phyloP scores from a whole-genome alignment of 1,140 invertebrate genomes.

The Leptinotarsa undecemlineata region DNA sequence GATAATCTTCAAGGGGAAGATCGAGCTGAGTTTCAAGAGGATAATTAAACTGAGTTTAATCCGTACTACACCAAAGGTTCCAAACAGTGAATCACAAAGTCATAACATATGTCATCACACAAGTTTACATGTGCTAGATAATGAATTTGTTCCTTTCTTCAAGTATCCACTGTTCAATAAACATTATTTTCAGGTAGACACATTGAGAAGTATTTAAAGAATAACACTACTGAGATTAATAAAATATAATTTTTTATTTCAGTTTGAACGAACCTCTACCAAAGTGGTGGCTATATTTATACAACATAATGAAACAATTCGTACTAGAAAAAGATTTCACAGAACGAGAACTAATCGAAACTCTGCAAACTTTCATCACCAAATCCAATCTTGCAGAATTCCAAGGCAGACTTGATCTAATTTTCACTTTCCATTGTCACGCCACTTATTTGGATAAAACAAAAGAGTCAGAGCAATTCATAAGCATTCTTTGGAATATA shows the following conservation, averaged over 20 bases:
- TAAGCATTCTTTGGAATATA: constrained; percentile 81
- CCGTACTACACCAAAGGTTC: too few species aligned
- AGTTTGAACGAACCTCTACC: constrained; percentile 67
- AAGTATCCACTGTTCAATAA: too few species aligned
- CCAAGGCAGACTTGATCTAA: constrained; percentile 73
- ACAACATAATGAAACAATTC: constrained; percentile 60
- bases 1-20: too few species aligned
- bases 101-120: too few species aligned
- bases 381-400: constrained; percentile 84
- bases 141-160: too few species aligned
- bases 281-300: constrained; percentile 92
- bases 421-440: constrained; percentile 80
- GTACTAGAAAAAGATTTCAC: constrained; percentile 44
- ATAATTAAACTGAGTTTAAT: too few species aligned
- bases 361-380: constrained; percentile 83
- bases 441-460: constrained; percentile 60
- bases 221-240: not conserved
- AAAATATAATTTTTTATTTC: constrained; percentile 23
- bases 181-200: too few species aligned
- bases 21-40: too few species aligned
- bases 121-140: too few species aligned
- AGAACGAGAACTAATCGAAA: constrained; percentile 56
- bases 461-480: constrained; percentile 59
- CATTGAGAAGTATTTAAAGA: too few species aligned
- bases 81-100: too few species aligned